Evolutionary conservation across 2,797 vertebrate species (phyloP), one percentile per base, ranked within the genome.

Genomic region (Fistularia commersonii): DNA sequence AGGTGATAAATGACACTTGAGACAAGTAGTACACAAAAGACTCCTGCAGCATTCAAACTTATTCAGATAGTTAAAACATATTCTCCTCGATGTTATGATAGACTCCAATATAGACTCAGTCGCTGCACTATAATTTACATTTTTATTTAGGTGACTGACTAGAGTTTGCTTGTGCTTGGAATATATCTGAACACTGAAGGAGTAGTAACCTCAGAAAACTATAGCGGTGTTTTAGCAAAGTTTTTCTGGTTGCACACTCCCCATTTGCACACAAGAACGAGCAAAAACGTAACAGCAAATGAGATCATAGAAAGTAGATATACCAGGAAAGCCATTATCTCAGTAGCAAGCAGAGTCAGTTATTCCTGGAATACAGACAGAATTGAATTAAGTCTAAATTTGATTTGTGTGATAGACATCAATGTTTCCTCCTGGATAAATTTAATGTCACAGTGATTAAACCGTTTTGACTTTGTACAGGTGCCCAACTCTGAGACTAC

Each of bases 361-460:
- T 81, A 81, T 87, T 77, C 84, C 84, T 66, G 84, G 81, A 86
- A 87, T 76, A 82, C 79, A 82, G 74, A 69, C 55, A 6, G 59
- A 77, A 89, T 89, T 83, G 54, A 72, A 84, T 89, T 85, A 89
- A 46, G 61, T 63, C 66, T 48, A 61, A 67, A 86, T 86, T 81
- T 72, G 77, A 80, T 88, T 85, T 79, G 76, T 85, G 67, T 76
- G 79, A 79, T 66, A 68, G 72, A 83, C 76, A 65, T 55, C 9
- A 61, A 81, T 76, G 75, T 76, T 84, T 83, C 82, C 82, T 84
- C 77, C 64, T 66, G 61, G 69, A 82, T 79, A 54, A 57, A 77
- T 72, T 79, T 68, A 77, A 76, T 75, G 84, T 81, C 77, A 71
- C 53, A 51, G 58, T 57, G 45, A 54, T 68, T 74, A 68, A 64